phyloP scores from a whole-genome alignment of 2,888 invertebrate species.

The Leptinotarsa tumamoca region DNA sequence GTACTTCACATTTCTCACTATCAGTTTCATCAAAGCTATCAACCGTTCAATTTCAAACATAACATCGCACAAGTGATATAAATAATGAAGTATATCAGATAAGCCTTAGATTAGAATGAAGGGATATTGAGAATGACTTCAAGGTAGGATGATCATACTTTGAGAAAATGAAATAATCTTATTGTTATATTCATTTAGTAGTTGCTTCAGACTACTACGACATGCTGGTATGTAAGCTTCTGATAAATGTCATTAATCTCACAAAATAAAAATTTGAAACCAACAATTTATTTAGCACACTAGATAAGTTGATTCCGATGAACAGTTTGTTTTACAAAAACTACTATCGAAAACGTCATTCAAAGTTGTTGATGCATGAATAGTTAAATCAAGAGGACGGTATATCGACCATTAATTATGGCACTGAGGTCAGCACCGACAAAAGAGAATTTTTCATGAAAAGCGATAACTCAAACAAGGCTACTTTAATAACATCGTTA shows the following conservation, averaged over 20 bases:
- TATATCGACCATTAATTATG: slow-evolving; percentile 31
- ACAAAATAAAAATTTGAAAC: neutral
- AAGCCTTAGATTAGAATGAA: no score
- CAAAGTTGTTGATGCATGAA: slow-evolving; percentile 31
- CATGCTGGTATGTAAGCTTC: neutral
- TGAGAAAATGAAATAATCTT: no score
- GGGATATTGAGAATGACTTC: no score
- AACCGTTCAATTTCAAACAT: no score
- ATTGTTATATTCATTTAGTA: no score
- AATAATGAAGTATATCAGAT: no score
- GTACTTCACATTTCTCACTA: no score
- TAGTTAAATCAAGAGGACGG: slow-evolving; percentile 28
- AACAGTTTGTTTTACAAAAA: slow-evolving; percentile 2
- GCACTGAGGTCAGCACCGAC: slow-evolving; percentile 38
- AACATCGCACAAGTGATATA: no score
- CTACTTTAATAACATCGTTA: slow-evolving; percentile 40
- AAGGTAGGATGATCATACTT: no score
- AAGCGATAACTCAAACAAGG: slow-evolving; percentile 31
- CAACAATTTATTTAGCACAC: neutral
- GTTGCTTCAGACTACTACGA: no score
- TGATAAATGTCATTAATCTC: neutral
- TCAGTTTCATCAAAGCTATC: no score
- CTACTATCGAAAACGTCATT: slow-evolving; percentile 7
- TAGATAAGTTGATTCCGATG: neutral
- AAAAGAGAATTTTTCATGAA: slow-evolving; percentile 35